Base-by-base conservation (phyloP, 2,797 vertebrate genomes). In the Schizothorax lantsangensis region DNA sequence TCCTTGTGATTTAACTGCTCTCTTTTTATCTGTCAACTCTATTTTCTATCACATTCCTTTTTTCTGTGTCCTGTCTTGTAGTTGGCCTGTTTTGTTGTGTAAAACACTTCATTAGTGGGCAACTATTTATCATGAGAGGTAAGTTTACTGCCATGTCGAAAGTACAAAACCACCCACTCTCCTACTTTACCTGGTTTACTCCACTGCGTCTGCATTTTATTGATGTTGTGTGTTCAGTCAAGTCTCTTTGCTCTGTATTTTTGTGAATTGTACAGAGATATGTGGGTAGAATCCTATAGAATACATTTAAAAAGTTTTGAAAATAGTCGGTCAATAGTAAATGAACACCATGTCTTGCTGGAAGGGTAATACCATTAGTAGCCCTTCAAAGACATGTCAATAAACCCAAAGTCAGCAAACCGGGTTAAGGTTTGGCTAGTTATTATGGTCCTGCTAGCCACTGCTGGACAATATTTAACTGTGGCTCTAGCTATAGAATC, bases 101-200 rank as follows among this genome's bases (percentile, higher is more conserved):
- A 94, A 99, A 99, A 97, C 97, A 98, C 96, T 98, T 98, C 92
- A 97, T 99, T 95, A 97, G 97, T 94, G 98, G 98, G 94, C 97
- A 99, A 95, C 97, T 99, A 94, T 99, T 99, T 96, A 97, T 99
- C 96, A 98, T 99, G 95, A 97, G 97, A 98, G 98, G 98, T 99
- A 96, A 98, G 98, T 95, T 49, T 64, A 73, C 64, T 72, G 66
- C 30, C n/a, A 75, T 81, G 14, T 38, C 19, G 17, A 62, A 81
- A 36, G 30, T 33, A 47, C 2, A 68, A 59, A 72, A 30, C 54
- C 54, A 47, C 38, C 38, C n/a, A 40, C 14, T 79, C 38, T 40
- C 11, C 19, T 0, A 26, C 57, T 79, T 64, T 17, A 80, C 12
- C 45, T 71, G 45, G 12, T 52, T 36, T 69, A 10, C 5, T 43